These are phyloP conservation scores for Oryzias melastigma DNA, from an alignment of 2,113 vertebrate species.

Conservation along the genomic window DNA sequence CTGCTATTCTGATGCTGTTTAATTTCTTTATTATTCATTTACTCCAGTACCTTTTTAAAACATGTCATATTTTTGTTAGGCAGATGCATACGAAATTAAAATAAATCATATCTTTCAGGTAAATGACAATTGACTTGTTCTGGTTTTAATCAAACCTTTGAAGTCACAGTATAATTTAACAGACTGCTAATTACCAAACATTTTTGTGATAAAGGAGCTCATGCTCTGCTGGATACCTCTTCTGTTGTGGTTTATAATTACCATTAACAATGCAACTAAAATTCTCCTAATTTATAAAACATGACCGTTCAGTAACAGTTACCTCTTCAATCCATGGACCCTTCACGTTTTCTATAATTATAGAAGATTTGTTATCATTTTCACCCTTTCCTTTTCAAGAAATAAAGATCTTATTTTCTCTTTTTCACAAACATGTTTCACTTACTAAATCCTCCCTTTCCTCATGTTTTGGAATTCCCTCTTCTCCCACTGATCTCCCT, in stretches of 20 bases:
- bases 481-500: neutral
- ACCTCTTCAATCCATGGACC: neutral
- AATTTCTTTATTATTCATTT: too few relatives aligned
- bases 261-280: neutral
- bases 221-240: neutral
- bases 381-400: neutral
- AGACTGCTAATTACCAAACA: neutral
- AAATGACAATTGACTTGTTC: neutral
- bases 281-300: too few relatives aligned
- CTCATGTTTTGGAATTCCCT: neutral
- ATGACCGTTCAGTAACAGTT: too few relatives aligned
- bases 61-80: neutral
- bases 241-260: neutral
- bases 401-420: conserved; percentile 1
- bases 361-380: neutral
- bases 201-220: neutral
- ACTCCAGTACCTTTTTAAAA: too few relatives aligned
- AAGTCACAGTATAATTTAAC: conserved; percentile 2
- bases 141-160: conserved; percentile 8
- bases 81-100: too few relatives aligned
- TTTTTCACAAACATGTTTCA: neutral
- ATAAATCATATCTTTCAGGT: neutral
- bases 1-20: too few relatives aligned
- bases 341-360: conserved; percentile 4
- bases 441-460: neutral